Evolutionary conservation across 1,140 invertebrate species (phyloP), one percentile per base, ranked within the genome.

Genomic region (Paramacrobiotus metropolitanus): DNA sequence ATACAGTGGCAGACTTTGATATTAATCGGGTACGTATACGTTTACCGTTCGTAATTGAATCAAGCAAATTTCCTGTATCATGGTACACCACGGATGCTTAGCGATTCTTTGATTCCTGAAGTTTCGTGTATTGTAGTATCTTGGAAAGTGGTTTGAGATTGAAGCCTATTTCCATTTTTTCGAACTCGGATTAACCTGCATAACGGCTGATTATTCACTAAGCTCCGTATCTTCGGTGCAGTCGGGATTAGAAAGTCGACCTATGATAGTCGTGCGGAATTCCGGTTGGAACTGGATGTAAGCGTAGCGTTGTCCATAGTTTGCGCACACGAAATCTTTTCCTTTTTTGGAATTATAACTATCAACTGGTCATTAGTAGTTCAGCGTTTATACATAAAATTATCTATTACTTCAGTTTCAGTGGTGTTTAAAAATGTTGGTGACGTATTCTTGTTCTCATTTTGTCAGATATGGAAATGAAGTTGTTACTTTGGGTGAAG

Each of bases 141-240:
- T 45, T 18, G 66, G 66, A 15, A 61, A 34, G 40, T 67, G 66
- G 66, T 67, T 64, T 60, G 65, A 67, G 34, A 63, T 67, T 24
- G 64, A 67, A 30, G 65, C 61, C 28, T 67, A 65, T 40, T 65
- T 65, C 31, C 59, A 62, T 48, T 30, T 66, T 29, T 67, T 67
- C 40, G 59, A 64, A 59, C 29, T 62, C 4, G 61, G 60, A 21
- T 40, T 59, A 21, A 59, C 55, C 29, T 67, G 66, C 29, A 44
- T 64, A 9, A 65, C 62, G 18, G 59, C 62, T 2, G 62, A 61
- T 15, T 67, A 65, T 59, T 61, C 31, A 21, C 34, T 40, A n/a
- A 40, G 34, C 34, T 9, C 9, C 34, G 9, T 40, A 9, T 9
- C 34, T n/a, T 40, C 34, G 34, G 9, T n/a, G 9, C 34, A 40